Base-by-base conservation (phyloP, 2,888 invertebrate species). In the Watsonalla binaria region DNA sequence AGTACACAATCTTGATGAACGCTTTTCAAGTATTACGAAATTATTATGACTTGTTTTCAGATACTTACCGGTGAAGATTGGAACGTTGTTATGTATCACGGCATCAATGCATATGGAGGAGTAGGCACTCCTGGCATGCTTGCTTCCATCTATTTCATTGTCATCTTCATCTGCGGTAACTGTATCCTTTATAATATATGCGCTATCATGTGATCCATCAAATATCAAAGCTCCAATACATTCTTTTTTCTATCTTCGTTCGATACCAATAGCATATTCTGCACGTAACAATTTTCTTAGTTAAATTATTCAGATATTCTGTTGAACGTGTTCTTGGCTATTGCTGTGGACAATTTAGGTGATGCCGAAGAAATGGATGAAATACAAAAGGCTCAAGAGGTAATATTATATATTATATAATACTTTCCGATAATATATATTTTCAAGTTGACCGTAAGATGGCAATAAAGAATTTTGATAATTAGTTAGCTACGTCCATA, bases 281-380 rank as follows among this genome's bases (percentile, higher is more conserved):
- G 1, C 46, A 13, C 6, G 24, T 14, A 47, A 51, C 9, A 51
- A 52, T 62, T 64, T 70, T 61, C 62, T 78, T 64, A 72, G 55
- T 45, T 13, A 50, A 62, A 14, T 53, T 47, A 52, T 65, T 62
- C 79, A 97, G 97, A 99, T 91, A 99, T 99, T 78, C 92, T 99
- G 69, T 91, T 99, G 75, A 99, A 99, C 87, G 99, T 99, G 80
- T 99, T 99, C 96, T 99, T 99, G 98, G 99, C 99, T 91, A 99
- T 99, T 92, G 99, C 99, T 78, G 99, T 99, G 51, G 99, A 99
- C 90, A 99, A 99, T 90, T 94, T 99, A 80, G 99, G 99, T 53
- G 99, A 99, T 85, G 99, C 99, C 14, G 99, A 99, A 85, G 98
- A 98, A 53, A 92, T 99, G 77, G 98, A 98, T 35, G 96, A 97